Conservation (phyloP, 1,140 invertebrate genomes). For the Ridgeia piscesae region DNA sequence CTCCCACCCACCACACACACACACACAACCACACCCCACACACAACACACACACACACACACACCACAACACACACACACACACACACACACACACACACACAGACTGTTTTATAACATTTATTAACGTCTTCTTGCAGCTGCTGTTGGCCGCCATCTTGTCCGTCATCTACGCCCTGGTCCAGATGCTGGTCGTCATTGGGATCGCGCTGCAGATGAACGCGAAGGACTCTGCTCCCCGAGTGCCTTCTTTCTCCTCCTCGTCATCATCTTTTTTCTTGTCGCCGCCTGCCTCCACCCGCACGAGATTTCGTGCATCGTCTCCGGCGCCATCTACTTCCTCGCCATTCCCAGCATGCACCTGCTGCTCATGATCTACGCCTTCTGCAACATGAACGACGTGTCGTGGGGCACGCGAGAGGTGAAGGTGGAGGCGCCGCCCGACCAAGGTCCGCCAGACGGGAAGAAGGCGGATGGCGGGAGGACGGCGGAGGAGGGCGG, state of each 20-base stretch:
- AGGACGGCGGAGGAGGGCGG: slow-evolving; percentile 26
- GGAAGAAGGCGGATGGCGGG: slow-evolving; percentile 17
- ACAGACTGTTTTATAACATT: too few relatives aligned
- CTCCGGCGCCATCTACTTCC: slow-evolving; percentile 81
- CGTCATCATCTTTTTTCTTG: slow-evolving; percentile 60
- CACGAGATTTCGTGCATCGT: slow-evolving; percentile 76
- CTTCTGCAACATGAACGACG: slow-evolving; percentile 85
- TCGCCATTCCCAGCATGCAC: slow-evolving; percentile 92
- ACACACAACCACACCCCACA: too few relatives aligned
- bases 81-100: too few relatives aligned
- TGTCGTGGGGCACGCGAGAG: slow-evolving; percentile 90
- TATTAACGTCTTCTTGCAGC: slow-evolving; percentile 37
- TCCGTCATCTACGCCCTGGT: slow-evolving; percentile 49
- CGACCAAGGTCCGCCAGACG: slow-evolving; percentile 33
- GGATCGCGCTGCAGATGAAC: slow-evolving; percentile 46
- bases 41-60: too few relatives aligned
- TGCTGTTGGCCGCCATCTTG: slow-evolving; percentile 47
- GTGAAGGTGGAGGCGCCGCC: slow-evolving; percentile 44
- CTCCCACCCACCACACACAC: too few relatives aligned
- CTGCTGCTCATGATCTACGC: slow-evolving; percentile 89
- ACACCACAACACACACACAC: too few relatives aligned
- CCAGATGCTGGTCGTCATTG: slow-evolving; percentile 56
- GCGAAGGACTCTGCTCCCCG: slow-evolving; percentile 46
- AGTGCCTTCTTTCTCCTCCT: slow-evolving; percentile 49
- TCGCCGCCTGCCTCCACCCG: slow-evolving; percentile 79